Evolutionary conservation across 2,113 vertebrate species (phyloP), one percentile per base, ranked within the genome.

Genomic region (Lophochroa leadbeateri): DNA sequence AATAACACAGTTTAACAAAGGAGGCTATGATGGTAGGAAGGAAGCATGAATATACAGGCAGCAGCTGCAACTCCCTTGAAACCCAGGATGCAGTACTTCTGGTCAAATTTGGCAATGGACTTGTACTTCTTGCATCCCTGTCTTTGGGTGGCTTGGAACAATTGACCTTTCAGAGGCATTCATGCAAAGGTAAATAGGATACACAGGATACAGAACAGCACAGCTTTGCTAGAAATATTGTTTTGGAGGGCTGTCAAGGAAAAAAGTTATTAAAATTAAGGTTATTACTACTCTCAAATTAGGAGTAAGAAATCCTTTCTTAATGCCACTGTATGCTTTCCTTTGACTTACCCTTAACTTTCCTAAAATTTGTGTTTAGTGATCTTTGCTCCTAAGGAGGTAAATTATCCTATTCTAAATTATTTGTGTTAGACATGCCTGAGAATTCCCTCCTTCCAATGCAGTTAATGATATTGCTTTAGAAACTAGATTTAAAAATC

Each of bases 151-250:
- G 18, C 17, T 65, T 92, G 21, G 24, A 84, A 74, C 5, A 87
- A 69, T 5, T 71, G 21, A n/a, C 8, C 8, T 75, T 90, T 31
- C 31, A 61, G 60, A 65, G 24, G 20, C 20, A 44, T 50, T 39
- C 0, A 1, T 23, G 27, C 11, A 47, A 63, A 81, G 12, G n/a
- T 27, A 52, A 78, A 25, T 6, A 74, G 11, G 21, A 63, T 37
- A 20, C 0, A 0, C 4, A 44, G 10, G 4, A 46, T 74, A 49
- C 0, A 5, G 28, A 84, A 39, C 7, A 83, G 7, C 15, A 46
- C 11, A 63, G 4, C 4, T 84, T 84, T 75, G 24, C 31, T 60
- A 58, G 11, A 58, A 58, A 58, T 86, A 67, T 4, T 86, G 20
- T 5, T 78, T 63, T 78, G 28, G 9, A 76, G 3, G 5, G 33